Percentiles rank a stretch among this genome's conserved stretches.
phyloP scores from a whole-genome alignment of 1,140 invertebrate genomes.

The Magallana angulata region DNA sequence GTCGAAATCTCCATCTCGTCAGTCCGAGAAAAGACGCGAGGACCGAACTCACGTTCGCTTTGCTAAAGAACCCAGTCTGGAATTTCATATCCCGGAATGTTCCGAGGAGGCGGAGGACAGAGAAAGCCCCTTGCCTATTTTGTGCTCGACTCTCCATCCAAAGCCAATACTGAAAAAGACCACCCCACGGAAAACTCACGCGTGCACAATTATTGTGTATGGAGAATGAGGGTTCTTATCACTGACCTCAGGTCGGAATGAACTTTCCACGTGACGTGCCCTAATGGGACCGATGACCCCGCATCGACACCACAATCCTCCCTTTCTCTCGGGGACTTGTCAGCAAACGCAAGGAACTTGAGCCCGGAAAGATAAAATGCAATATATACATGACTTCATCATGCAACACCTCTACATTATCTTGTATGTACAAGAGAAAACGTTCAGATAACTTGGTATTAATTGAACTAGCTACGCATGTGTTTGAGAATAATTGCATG shows the following conservation, averaged over 20 bases:
- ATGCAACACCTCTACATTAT: too few relatives aligned
- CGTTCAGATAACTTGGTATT: too few relatives aligned
- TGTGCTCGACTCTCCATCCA: slow-evolving; percentile 1
- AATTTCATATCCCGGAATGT: slow-evolving; percentile 5
- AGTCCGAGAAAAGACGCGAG: not conserved
- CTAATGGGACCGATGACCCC: not conserved
- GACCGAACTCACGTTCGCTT: not conserved
- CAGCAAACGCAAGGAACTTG: slow-evolving; percentile 6
- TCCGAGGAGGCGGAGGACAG: not conserved
- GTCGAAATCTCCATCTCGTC: not conserved
- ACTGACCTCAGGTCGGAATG: not conserved
- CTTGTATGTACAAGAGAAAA: too few relatives aligned
- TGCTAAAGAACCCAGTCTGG: not conserved
- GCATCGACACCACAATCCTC: too few relatives aligned
- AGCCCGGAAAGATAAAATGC: not conserved
- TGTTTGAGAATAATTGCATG: too few relatives aligned
- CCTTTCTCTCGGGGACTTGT: not conserved
- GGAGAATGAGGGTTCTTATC: not conserved
- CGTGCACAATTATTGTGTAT: slow-evolving; percentile 7
- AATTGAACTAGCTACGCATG: too few relatives aligned
- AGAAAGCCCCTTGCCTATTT: not conserved
- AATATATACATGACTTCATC: not conserved
- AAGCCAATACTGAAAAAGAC: slow-evolving; percentile 18
- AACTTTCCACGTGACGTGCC: not conserved
- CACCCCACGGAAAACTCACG: not conserved